Evolutionary conservation across 2,113 vertebrate species (phyloP), one percentile per base, ranked within the genome.

Genomic region (Equus quagga): DNA sequence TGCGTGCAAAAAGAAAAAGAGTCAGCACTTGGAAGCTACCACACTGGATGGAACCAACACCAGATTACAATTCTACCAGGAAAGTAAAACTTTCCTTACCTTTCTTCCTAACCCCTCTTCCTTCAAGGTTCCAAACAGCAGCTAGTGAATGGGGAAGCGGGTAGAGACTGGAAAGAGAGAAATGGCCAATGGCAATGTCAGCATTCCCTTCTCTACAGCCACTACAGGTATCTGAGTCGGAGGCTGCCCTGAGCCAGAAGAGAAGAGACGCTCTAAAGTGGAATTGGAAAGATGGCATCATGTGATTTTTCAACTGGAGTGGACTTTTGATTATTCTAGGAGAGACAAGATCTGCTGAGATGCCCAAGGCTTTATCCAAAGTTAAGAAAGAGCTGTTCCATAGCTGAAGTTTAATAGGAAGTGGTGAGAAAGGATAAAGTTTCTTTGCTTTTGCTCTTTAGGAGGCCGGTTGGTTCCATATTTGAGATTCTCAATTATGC

Each of bases 161-260:
- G 2, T 28, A 26, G 31, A 58, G 19, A 11, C 31, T 69, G 21
- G 13, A 51, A 26, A 56, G 24, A 79, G 64, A 95, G 49, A 60
- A 58, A 33, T 0, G 36, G 26, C n/a, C n/a, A 31, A 2, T 15
- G 3, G 51, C 6, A 5, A 7, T 24, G n/a, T 17, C 3, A 26
- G 13, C 21, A 41, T 76, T 64, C 12, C 23, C 33, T 70, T 56
- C 21, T 21, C 19, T 23, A 60, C 19, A 10, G 14, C n/a, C 70
- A 19, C 17, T 54, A 1, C 41, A 6, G 33, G 18, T 28, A 14
- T 64, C 49, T 85, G 36, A 78, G 14, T 13, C 5, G 46, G 69
- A 90, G 46, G 23, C 21, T 62, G 9, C 15, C 8, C 46, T 31
- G 80, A 73, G 18, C 44, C 49, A 11, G 44, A 51, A 24, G n/a